Base-by-base conservation (phyloP, 2,113 vertebrate genomes). In the Labrus mixtus region DNA sequence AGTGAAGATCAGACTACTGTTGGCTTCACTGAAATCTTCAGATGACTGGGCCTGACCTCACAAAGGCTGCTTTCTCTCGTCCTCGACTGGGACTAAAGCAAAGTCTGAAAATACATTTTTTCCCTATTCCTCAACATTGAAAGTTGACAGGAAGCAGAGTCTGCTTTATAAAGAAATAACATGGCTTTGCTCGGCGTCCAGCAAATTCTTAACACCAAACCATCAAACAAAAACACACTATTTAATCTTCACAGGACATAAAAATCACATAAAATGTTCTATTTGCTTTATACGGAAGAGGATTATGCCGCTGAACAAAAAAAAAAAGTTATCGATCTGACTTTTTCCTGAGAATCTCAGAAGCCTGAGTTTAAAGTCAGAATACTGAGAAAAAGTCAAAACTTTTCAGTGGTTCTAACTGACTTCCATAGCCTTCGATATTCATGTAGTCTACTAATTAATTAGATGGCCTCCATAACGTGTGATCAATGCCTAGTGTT, bases 1-100 rank as follows among this genome's bases (percentile, higher is more conserved):
- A 64, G 81, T 74, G 77, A 73, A 91, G 87, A 90, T 90, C 89
- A 90, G 89, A 92, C 87, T 50, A 50, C 69, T 67, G 78, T 81
- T 80, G 86, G 81, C 67, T 77, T 58, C 77, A 84, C 66, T 88
- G 72, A 78, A 83, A 76, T 87, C 82, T 79, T 87, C 79, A 86
- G 73, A 91, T 57, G 59, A 39, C 76, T 39, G 63, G 76, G 82
- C 78, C 66, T 53, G 81, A 81, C 77, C 83, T 83, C 79, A 84
- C 72, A 85, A 80, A n/a, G 80, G 80, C 69, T 86, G 68, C 82
- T 86, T 81, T 63, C 76, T 83, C 61, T 76, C 57, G 70, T 84
- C 76, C 70, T 74, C 79, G 63, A 53, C 62, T 85, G 61, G 56
- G 76, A 87, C 68, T 85, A 36, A 67, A 73, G 77, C 63, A 82